These are phyloP conservation scores for Cosmopolites sordidus DNA, from an alignment of 2,888 invertebrate species.

Conservation along the genomic window DNA sequence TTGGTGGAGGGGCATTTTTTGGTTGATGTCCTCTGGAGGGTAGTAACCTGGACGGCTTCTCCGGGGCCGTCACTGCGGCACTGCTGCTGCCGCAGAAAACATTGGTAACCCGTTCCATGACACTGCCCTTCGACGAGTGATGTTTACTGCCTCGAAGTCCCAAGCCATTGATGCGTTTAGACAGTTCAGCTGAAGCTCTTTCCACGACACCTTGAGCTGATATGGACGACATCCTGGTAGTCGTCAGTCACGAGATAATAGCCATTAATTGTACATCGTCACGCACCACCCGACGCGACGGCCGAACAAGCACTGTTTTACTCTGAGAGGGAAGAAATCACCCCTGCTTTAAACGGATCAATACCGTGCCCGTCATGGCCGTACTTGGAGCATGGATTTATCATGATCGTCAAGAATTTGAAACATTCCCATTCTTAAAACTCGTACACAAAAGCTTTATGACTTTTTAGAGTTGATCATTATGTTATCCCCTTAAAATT, in stretches of 20 bases:
- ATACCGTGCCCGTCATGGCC: constrained; percentile 13
- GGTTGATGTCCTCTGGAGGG: constrained; percentile 33
- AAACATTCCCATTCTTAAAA: not conserved
- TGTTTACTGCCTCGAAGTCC: constrained; percentile 48
- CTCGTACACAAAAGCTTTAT: not conserved
- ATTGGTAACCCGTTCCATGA: constrained; percentile 84
- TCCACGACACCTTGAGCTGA: constrained; percentile 80
- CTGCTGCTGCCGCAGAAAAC: constrained; percentile 73
- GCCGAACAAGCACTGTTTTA: constrained; percentile 13
- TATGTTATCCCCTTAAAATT: no score
- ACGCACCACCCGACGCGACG: constrained; percentile 1
- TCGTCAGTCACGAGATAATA: constrained; percentile 15
- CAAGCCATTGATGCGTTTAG: constrained; percentile 82
- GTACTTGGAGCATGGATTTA: constrained; percentile 4
- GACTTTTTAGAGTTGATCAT: no score
- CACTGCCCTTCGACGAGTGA: constrained; percentile 55
- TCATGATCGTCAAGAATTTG: not conserved
- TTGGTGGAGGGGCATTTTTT: constrained; percentile 8
- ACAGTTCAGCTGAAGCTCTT: constrained; percentile 84
- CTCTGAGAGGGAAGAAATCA: constrained; percentile 10
- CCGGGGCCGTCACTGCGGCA: constrained; percentile 45
- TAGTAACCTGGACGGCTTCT: constrained; percentile 51
- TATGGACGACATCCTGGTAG: constrained; percentile 25
- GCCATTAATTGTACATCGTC: constrained; percentile 4
- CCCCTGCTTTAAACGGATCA: constrained; percentile 12